Evolutionary conservation across 2,888 invertebrate genomes (phyloP), one percentile per base, ranked within the genome.

Genomic region (Folsomia manolachei): DNA sequence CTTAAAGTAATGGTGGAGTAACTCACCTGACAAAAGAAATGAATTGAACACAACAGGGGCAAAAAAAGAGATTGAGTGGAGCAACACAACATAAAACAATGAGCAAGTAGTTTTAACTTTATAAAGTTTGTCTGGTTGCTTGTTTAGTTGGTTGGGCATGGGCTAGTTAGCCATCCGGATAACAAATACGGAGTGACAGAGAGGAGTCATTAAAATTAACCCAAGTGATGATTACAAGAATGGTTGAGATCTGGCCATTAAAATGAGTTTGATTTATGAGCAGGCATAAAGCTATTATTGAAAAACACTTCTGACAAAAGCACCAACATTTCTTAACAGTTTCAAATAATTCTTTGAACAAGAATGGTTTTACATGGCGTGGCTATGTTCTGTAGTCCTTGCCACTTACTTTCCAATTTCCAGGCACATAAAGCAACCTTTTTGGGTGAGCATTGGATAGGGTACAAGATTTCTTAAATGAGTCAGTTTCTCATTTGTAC

Each of bases 241-340:
- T 75, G 69, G 70, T 65, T 71, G 62, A 66, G 23, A 68, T 64
- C 69, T 25, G 75, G 75, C 73, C 75, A 75, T 75, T 75, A 75
- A 73, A 75, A 71, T 63, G 62, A 61, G 67, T 67, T 72, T 75
- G 75, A 75, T 75, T 75, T 75, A 75, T 75, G 72, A 69, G 25
- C 71, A 69, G 75, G 66, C 73, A 71, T 73, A 71, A 71, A 75
- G 69, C 73, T 72, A 75, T 75, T 75, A 75, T 75, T 73, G 75
- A 75, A 75, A 75, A 73, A 75, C 72, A 72, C 72, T 75, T 72
- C 70, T 65, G 26, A 56, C 56, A 56, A 56, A 56, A 56, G 56
- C 56, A 56, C 7, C 56, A 56, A 7, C 7, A 56, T 56, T 56
- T 56, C 56, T 56, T 19, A 19, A 56, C 7, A 56, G 19, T 56